Evolutionary conservation across 2,888 invertebrate genomes (phyloP), one percentile per base, ranked within the genome.

Genomic region (Aplocera efformata): DNA sequence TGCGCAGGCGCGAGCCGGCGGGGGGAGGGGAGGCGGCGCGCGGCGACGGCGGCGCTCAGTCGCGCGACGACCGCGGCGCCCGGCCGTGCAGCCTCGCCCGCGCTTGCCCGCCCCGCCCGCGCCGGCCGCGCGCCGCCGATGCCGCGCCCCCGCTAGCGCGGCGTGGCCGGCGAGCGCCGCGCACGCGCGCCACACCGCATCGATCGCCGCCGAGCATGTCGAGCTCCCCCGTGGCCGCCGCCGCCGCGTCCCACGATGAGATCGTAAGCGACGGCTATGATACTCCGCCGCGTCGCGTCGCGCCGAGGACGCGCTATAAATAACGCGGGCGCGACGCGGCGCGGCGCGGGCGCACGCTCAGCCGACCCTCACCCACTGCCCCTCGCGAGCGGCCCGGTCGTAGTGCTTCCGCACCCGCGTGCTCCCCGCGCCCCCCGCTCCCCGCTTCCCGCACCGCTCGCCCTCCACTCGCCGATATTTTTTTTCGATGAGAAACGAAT

Each of bases 301-400:
- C 63, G 63, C 42, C 28, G 58, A 22, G 6, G 22, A 22, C 22
- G 22, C 7, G 22, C 7, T n/a, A n/a, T 22, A 58, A 57, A 58
- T 58, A 60, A 56, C 54, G 52, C 56, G 51, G 48, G 32, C 40
- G 28, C 63, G 63, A 42, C 28, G 13, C 5, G 13, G 13, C 13
- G 39, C 44, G 45, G 52, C 56, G 51, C 48, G 31, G 40, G 48
- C 45, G 34, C 45, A 32, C 53, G 41, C 42, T 35, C 32, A 36
- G 25, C 50, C 67, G 80, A 74, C 79, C 79, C 77, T 80, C 78
- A 76, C 79, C 79, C 62, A 71, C 76, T 78, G 70, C 77, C 79
- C 78, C 74, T 70, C 58, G 66, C 69, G 58, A 55, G 46, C 44
- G 63, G 67, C 64, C 66, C 67, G 63, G 66, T 3, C 29, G 29